A percentile compares a stretch with the other conserved stretches of the same genome.
Evolutionary conservation across 2,888 invertebrate species (phyloP).

Genomic region (Catocala sponsa): DNA sequence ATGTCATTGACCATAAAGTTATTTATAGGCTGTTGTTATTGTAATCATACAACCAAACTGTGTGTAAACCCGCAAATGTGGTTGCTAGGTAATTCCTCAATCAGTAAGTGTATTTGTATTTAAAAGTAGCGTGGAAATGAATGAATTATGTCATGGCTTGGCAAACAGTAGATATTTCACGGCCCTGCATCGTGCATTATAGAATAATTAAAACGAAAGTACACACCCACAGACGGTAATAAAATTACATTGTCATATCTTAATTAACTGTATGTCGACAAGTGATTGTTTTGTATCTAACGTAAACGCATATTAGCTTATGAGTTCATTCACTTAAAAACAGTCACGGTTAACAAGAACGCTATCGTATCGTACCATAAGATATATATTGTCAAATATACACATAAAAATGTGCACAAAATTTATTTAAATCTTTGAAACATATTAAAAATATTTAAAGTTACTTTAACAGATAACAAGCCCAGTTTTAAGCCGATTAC

Average conservation of each 20-base stretch:
- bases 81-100: constrained; percentile 6
- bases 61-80: background rate
- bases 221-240: background rate
- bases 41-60: constrained; percentile 13
- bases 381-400: background rate
- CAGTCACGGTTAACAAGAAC: constrained; percentile 26
- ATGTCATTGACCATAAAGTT: constrained; percentile 6
- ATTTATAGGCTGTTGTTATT: constrained; percentile 34
- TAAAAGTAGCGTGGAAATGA: background rate
- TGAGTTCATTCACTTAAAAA: constrained; percentile 58
- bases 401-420: background rate
- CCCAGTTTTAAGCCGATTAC: background rate
- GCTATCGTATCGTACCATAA: background rate
- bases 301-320: constrained; percentile 33
- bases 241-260: constrained; percentile 24
- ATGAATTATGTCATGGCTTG: background rate
- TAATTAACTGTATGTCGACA: constrained; percentile 25
- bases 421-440: background rate
- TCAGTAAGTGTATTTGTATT: background rate
- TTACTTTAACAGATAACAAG: background rate
- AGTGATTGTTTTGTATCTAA: constrained; percentile 25
- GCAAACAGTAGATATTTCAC: background rate
- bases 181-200: background rate
- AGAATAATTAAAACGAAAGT: background rate
- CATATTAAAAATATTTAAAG: background rate